These are phyloP conservation scores for Schlechtendalia chinensis DNA, from an alignment of 1,140 invertebrate genomes.

Conservation along the genomic window DNA sequence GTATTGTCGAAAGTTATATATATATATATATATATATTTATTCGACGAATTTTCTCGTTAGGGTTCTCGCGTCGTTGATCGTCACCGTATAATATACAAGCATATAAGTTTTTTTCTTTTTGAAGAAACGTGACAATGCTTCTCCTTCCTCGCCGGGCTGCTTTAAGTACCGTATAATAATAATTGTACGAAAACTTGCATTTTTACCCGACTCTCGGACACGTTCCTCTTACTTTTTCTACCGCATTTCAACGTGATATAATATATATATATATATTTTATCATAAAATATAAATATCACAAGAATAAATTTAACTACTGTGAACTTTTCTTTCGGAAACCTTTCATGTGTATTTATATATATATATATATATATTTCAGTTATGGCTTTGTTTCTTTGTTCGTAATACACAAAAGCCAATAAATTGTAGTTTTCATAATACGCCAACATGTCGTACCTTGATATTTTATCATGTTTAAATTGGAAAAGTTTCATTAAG, in stretches of 20 bases:
- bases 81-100: background rate
- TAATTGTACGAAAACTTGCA: background rate
- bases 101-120: too few species aligned
- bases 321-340: background rate
- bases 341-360: background rate
- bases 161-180: background rate
- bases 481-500: slow-evolving; percentile 7
- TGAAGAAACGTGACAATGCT: too few species aligned
- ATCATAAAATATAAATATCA: background rate
- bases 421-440: slow-evolving; percentile 4
- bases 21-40: too few species aligned
- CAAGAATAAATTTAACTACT: background rate
- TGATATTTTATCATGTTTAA: background rate
- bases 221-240: background rate
- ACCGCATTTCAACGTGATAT: background rate
- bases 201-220: background rate
- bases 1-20: background rate
- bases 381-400: background rate
- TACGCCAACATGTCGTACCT: too few species aligned
- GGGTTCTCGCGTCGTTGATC: background rate
- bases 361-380: slow-evolving; percentile 6
- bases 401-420: background rate
- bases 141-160: background rate
- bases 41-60: background rate
- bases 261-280: background rate